Conservation (phyloP, 2,113 vertebrate genomes). For the Aptenodytes patagonicus region DNA sequence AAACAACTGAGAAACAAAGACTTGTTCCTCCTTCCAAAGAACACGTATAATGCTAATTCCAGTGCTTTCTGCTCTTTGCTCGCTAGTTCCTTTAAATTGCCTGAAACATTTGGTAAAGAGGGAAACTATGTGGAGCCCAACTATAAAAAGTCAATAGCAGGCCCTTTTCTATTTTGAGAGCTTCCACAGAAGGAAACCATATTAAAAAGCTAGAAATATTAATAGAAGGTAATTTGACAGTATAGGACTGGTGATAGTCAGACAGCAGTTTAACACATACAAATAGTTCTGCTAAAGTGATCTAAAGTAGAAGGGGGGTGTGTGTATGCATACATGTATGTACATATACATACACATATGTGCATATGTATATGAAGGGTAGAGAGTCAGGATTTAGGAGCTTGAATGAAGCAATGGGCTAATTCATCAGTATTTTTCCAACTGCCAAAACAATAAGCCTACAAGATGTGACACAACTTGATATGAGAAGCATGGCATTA, state of each 20-base stretch:
- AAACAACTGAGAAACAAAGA: not conserved
- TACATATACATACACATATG: not conserved
- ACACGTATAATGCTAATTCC: not conserved
- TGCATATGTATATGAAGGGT: not conserved
- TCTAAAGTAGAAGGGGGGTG: not conserved
- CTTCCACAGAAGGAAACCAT: not conserved
- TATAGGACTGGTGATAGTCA: not conserved
- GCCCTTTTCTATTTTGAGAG: not conserved
- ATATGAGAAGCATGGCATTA: not conserved
- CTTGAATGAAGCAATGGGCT: not conserved
- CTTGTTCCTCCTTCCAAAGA: not conserved
- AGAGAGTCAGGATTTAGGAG: not conserved
- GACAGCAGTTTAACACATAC: not conserved
- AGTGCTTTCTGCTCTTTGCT: not conserved
- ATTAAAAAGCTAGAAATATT: not conserved
- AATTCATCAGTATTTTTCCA: not conserved
- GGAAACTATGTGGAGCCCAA: not conserved
- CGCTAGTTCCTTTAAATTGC: not conserved
- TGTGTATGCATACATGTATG: not conserved
- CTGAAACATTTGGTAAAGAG: not conserved
- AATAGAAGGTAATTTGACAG: not conserved
- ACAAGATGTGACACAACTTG: not conserved
- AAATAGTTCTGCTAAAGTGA: not conserved
- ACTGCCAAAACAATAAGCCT: not conserved
- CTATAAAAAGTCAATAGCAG: not conserved